Evolutionary conservation across 1,140 invertebrate species (phyloP), one percentile per base, ranked within the genome.

Genomic region (Bradysia coprophila): DNA sequence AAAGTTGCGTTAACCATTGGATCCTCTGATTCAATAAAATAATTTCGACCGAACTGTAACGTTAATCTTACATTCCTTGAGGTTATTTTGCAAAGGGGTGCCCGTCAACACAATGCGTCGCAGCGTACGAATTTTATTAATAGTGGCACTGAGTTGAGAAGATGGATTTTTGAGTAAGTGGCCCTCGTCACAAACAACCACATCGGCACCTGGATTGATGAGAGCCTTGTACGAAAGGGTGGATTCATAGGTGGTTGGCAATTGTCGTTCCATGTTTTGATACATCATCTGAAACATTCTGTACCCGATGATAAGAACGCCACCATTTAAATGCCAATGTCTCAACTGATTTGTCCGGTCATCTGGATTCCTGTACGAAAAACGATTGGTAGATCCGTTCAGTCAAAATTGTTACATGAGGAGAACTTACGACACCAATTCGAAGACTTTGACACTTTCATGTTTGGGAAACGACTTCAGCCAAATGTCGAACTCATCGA

Each of bases 401-500:
- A 4, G n/a, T 4, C n/a, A 3, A 86, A 2, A 95, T 65, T 32
- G 75, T 71, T 55, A 93, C 95, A 45, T 80, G 75, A 42, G 91
- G 62, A 2, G 75, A 64, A 24, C 79, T 61, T 8, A 78, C 74
- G 48, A 74, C 69, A 3, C 71, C 72, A 38, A 63, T 51, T 19
- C 75, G 48, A 0, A 71, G 65, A 49, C 64, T 67, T 11, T 48
- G 28, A 31, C 57, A 3, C 49, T 43, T 2, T 56, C 56, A 40
- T 71, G 68, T 43, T 71, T 56, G n/a, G 32, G 13, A 49, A 78
- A 70, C 38, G 73, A 61, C n/a, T 85, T 84, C 36, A 86, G 54
- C 90, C 91, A 97, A 73, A 86, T 84, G 52, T 95, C 91, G 56
- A 92, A 96, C 59, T 98, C 93, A 1, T 81, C 76, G 44, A 89